These are phyloP conservation scores for Caenorhabditis virilis DNA, from an alignment of 2,888 invertebrate species.

Conservation along the genomic window DNA sequence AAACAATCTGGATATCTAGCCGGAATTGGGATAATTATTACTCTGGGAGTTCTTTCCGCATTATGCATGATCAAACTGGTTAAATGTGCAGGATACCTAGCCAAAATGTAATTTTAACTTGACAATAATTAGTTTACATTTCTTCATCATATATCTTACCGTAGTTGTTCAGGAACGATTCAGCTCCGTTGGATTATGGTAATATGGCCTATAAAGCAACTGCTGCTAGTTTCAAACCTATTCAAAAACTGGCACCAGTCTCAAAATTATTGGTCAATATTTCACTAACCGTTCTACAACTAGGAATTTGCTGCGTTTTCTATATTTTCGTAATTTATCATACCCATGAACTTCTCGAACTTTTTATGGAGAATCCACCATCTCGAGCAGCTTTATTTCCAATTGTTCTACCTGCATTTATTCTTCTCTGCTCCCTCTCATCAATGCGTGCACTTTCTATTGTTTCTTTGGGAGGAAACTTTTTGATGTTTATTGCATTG, in stretches of 20 bases:
- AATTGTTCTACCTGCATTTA: conserved; percentile 27
- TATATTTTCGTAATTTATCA: conserved; percentile 63
- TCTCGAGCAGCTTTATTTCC: conserved; percentile 31
- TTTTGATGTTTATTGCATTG: conserved; percentile 58
- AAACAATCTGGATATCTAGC: conserved; percentile 63
- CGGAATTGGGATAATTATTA: conserved; percentile 56
- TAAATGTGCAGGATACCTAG: conserved; percentile 59
- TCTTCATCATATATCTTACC: not conserved
- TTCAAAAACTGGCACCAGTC: conserved; percentile 46
- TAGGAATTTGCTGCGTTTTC: conserved; percentile 66
- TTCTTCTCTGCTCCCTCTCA: conserved; percentile 30
- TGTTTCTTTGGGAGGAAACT: conserved; percentile 59
- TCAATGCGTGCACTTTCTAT: conserved; percentile 50
- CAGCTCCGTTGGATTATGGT: conserved; percentile 69
- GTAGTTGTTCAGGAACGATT: conserved; percentile 48
- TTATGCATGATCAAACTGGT: conserved; percentile 66
- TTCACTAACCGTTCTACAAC: conserved; percentile 55
- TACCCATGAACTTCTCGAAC: conserved; percentile 50
- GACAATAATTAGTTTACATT: not conserved
- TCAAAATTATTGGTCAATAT: conserved; percentile 58
- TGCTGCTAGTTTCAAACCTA: conserved; percentile 51
- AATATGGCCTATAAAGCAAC: conserved; percentile 68
- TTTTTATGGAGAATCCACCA: conserved; percentile 16
- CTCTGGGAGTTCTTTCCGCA: conserved; percentile 59
- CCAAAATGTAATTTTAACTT: conserved; percentile 47